These are phyloP conservation scores for Parnassius smintheus DNA, from an alignment of 2,888 invertebrate species.

Conservation along the genomic window DNA sequence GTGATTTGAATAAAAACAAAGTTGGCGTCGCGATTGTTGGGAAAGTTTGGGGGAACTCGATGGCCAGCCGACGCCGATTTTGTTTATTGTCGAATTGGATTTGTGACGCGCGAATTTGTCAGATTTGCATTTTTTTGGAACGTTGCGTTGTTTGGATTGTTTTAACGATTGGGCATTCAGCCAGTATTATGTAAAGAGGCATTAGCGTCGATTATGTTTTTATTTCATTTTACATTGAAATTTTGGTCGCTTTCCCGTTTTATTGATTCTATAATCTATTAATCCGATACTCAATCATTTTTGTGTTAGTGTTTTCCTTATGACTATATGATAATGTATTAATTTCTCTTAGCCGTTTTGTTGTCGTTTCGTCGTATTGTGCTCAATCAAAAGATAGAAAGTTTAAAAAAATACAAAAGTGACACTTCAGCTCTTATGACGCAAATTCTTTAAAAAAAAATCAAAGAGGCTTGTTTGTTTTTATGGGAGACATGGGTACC, in stretches of 20 bases:
- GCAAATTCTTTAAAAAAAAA: conserved; percentile 3
- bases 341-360: neutral
- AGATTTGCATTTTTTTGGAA: conserved; percentile 25
- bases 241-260: conserved; percentile 9
- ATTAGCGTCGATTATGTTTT: conserved; percentile 24
- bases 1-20: conserved; percentile 28
- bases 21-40: conserved; percentile 16
- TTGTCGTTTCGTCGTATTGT: neutral
- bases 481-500: conserved; percentile 11
- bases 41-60: conserved; percentile 17
- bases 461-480: conserved; percentile 21
- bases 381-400: neutral
- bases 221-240: conserved; percentile 3
- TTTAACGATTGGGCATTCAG: conserved; percentile 24
- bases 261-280: conserved; percentile 9
- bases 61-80: conserved; percentile 23
- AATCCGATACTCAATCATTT: conserved; percentile 2
- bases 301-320: neutral
- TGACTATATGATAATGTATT: no score
- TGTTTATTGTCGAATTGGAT: conserved; percentile 25
- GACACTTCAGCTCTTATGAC: neutral
- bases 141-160: conserved; percentile 21
- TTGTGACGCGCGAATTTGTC: conserved; percentile 28
- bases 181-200: conserved; percentile 24
- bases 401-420: conserved; percentile 3